A percentile compares a stretch with the other conserved stretches of the same genome.
These are phyloP conservation scores for Nettapus auritus DNA, from an alignment of 2,113 vertebrate species.

Conservation along the genomic window DNA sequence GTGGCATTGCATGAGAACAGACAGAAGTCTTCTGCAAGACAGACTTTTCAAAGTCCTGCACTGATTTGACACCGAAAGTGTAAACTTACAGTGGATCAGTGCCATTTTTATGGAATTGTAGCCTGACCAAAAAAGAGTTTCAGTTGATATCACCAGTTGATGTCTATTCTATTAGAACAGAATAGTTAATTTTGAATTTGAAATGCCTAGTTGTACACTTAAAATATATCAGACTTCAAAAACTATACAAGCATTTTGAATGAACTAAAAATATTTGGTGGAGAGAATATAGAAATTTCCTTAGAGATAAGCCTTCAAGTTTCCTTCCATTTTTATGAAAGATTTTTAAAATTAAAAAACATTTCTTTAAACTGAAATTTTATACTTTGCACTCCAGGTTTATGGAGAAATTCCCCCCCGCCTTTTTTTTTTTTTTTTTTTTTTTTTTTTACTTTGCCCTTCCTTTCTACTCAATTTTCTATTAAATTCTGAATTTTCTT, in stretches of 20 bases:
- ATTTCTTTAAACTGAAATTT: neutral
- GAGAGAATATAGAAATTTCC: neutral
- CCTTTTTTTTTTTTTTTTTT: neutral
- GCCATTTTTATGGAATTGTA: neutral
- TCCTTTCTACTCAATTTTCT: neutral
- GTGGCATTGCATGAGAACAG: slow-evolving; percentile 69
- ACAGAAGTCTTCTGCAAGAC: neutral
- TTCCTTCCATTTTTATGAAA: neutral
- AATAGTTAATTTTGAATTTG: neutral
- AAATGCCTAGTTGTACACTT: neutral
- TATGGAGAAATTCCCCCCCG: neutral
- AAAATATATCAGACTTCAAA: neutral
- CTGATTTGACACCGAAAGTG: neutral
- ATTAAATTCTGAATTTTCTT: neutral
- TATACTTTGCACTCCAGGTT: neutral
- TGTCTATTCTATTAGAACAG: no score
- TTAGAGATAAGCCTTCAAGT: neutral
- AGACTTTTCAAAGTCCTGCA: neutral
- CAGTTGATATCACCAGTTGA: neutral
- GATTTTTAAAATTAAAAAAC: neutral
- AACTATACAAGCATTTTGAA: neutral
- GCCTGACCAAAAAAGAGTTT: neutral
- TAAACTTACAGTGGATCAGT: neutral
- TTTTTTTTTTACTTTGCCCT: neutral
- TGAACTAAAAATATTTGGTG: neutral